phyloP scores from a whole-genome alignment of 2,113 vertebrate genomes.

The Perccottus glenii region DNA sequence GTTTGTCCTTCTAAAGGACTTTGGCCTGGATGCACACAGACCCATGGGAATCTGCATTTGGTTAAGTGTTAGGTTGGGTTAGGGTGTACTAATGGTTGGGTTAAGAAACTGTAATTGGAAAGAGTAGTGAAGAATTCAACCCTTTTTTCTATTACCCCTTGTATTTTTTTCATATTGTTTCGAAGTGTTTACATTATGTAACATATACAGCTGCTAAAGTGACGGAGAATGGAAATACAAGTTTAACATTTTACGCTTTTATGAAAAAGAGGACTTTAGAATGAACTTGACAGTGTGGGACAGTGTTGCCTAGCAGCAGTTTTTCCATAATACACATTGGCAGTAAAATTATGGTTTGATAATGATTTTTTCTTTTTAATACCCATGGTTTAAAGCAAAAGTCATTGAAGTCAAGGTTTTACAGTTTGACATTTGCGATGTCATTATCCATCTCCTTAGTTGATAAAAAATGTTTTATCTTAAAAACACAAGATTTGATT shows the following conservation, averaged over 20 bases:
- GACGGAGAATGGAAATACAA: too few species aligned
- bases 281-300: not conserved
- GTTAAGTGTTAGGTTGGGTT: not conserved
- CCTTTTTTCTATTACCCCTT: too few species aligned
- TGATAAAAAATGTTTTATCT: not conserved
- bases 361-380: slow-evolving; percentile 27
- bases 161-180: too few species aligned
- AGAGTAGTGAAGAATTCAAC: not conserved
- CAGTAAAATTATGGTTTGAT: slow-evolving; percentile 22
- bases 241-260: too few species aligned
- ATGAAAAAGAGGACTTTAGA: slow-evolving; percentile 3
- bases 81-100: too few species aligned
- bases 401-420: slow-evolving; percentile 1
- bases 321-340: slow-evolving; percentile 18
- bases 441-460: not conserved
- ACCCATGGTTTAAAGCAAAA: not conserved
- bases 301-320: slow-evolving; percentile 22
- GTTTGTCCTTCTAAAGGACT: slow-evolving; percentile 2
- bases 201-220: too few species aligned
- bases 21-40: not conserved
- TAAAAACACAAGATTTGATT: slow-evolving; percentile 12
- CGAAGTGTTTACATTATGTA: too few species aligned
- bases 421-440: not conserved
- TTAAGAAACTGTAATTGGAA: not conserved
- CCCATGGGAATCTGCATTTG: not conserved